A percentile compares a stretch with the other conserved stretches of the same genome.
Evolutionary conservation across 2,113 vertebrate species (phyloP).

Genomic region (Casuarius casuarius): DNA sequence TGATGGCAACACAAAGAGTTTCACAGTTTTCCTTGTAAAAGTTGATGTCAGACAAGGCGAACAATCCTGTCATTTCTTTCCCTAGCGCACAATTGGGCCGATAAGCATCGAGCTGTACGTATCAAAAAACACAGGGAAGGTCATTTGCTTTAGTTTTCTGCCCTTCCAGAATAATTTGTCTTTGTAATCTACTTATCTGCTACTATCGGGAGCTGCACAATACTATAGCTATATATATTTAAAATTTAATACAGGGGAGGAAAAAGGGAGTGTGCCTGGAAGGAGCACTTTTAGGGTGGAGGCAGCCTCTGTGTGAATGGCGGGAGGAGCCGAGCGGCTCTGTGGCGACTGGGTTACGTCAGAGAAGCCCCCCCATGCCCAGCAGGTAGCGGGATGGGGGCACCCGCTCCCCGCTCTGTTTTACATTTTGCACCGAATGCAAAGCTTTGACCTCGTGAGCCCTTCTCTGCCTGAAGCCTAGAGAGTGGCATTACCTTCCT

Average conservation of each 20-base stretch:
- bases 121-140: background rate
- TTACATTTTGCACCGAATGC: background rate
- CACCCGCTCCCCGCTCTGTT: background rate
- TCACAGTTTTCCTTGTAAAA: slow-evolving; percentile 16
- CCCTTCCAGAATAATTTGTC: background rate
- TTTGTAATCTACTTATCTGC: background rate
- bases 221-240: background rate
- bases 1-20: background rate
- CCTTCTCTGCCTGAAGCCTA: background rate
- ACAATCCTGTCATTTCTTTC: background rate
- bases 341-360: no score
- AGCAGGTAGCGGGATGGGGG: no score
- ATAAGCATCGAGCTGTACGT: slow-evolving; percentile 13
- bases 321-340: background rate
- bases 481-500: fast-evolving
- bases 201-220: background rate
- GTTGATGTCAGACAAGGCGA: background rate
- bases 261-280: background rate
- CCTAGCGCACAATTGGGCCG: background rate
- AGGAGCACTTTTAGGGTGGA: background rate
- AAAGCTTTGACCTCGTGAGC: background rate
- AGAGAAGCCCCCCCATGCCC: background rate
- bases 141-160: background rate
- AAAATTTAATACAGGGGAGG: background rate
- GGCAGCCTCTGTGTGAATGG: background rate